Conservation (phyloP, 2,797 vertebrate genomes). For the Meda fulgida region DNA sequence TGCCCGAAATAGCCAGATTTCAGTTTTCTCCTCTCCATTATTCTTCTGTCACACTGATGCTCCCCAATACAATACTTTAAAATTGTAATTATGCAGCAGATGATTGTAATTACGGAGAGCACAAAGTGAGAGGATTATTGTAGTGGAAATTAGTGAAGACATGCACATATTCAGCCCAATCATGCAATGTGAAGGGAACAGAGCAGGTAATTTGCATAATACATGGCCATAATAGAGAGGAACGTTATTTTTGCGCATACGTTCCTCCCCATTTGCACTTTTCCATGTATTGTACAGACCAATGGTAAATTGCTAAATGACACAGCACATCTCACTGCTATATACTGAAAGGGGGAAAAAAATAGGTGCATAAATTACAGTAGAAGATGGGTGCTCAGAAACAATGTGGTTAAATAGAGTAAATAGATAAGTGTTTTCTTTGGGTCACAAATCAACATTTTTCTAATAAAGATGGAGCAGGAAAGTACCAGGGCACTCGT, state of each 20-base stretch:
- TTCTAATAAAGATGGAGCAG: slow-evolving; percentile 23
- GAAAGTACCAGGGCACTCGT: slow-evolving; percentile 3
- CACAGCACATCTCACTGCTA: background rate
- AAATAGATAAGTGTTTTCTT: background rate
- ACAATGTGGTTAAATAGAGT: slow-evolving; percentile 2
- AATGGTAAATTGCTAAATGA: slow-evolving; percentile 25
- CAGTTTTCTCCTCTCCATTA: slow-evolving; percentile 46
- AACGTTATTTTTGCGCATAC: slow-evolving; percentile 34
- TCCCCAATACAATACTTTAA: slow-evolving; percentile 62
- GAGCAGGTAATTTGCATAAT: slow-evolving; percentile 56
- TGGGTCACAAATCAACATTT: background rate
- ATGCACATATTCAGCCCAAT: slow-evolving; percentile 54
- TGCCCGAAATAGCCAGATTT: slow-evolving; percentile 44
- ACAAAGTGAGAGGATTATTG: slow-evolving; percentile 63
- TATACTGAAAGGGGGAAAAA: background rate
- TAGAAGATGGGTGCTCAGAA: background rate
- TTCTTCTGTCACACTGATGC: slow-evolving; percentile 53
- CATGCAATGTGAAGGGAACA: slow-evolving; percentile 40
- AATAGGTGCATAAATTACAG: slow-evolving; percentile 7
- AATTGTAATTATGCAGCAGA: slow-evolving; percentile 63
- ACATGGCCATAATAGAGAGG: slow-evolving; percentile 41
- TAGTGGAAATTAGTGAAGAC: slow-evolving; percentile 59
- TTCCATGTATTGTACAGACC: slow-evolving; percentile 5
- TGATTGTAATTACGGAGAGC: slow-evolving; percentile 63
- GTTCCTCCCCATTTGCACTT: slow-evolving; percentile 19